Evolutionary conservation across 2,888 invertebrate genomes (phyloP), one percentile per base, ranked within the genome.

Genomic region (Sussaba pulchella): DNA sequence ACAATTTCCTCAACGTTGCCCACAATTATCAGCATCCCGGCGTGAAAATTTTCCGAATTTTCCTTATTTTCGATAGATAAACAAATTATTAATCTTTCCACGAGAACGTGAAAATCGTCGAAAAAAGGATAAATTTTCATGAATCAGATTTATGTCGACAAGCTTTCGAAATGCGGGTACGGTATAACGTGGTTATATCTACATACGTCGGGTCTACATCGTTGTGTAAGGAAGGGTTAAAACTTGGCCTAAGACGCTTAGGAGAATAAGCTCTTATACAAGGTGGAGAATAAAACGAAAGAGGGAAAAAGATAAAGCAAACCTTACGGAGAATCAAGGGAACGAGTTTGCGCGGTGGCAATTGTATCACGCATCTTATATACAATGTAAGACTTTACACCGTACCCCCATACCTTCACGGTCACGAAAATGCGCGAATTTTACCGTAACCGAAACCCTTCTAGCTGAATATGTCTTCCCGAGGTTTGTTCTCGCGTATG

Each of bases 241-340:
- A 92, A 92, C 90, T 92, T 91, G 88, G 87, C 86, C 90, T 92
- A 92, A 92, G 91, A 91, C 88, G 91, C 91, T 92, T 92, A 92
- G 86, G 84, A n/a, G 86, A 82, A 85, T 91, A 91, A 91, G 90
- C 90, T 88, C 89, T 90, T 90, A 88, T 85, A 90, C 89, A 90
- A 89, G 90, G 88, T 87, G 85, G 88, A 88, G 90, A 91, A 89
- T 89, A 88, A 89, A 88, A 89, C 87, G 85, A 85, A 87, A 87
- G 31, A 31, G 31, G 6, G 6, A 31, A 31, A 31, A 6, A 31
- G 31, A 31, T 2, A 31, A 85, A 82, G 85, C 82, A 82, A 81
- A 73, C 52, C 63, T 77, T 67, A 73, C 70, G 26, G 2, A 26
- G 73, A 70, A 73, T 66, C 50, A 71, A 52, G 78, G 50, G 64